Conservation (phyloP, 1,140 invertebrate genomes). For the Artemia franciscana region DNA sequence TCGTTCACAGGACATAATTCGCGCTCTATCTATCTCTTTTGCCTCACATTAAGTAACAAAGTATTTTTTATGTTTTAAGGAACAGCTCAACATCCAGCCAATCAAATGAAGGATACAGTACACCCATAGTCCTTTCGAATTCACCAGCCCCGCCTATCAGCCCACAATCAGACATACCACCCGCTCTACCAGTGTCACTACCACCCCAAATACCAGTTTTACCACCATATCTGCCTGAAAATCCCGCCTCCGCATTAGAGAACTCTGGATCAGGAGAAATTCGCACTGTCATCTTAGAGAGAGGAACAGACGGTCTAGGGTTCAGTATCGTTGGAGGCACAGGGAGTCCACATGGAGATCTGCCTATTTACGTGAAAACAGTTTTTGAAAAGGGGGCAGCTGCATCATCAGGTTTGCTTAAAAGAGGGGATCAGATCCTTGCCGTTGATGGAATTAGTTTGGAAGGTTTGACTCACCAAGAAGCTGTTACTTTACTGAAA, state of each 20-base stretch:
- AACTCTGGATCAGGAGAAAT: background rate
- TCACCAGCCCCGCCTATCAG: background rate
- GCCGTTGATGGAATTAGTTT: slow-evolving; percentile 27
- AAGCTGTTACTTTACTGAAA: slow-evolving; percentile 34
- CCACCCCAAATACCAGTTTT: background rate
- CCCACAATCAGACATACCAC: background rate
- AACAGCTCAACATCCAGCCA: background rate
- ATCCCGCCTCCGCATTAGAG: background rate
- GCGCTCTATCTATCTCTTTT: too few species aligned
- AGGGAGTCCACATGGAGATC: slow-evolving; percentile 39
- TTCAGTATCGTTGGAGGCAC: slow-evolving; percentile 56
- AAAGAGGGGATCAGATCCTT: slow-evolving; percentile 31
- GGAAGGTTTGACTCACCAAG: slow-evolving; percentile 32
- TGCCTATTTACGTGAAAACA: slow-evolving; percentile 61
- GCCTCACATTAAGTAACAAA: too few species aligned
- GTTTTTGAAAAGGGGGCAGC: slow-evolving; percentile 50
- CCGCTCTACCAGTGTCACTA: background rate
- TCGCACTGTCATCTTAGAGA: slow-evolving; percentile 32
- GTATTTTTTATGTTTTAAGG: background rate
- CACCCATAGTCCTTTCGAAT: background rate
- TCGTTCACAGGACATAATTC: too few species aligned
- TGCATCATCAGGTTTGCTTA: slow-evolving; percentile 35
- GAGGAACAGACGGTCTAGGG: slow-evolving; percentile 45
- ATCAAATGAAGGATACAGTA: background rate
- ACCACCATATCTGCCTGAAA: background rate